These are phyloP conservation scores for Chroicocephalus ridibundus DNA, from an alignment of 2,113 vertebrate species.

Conservation along the genomic window DNA sequence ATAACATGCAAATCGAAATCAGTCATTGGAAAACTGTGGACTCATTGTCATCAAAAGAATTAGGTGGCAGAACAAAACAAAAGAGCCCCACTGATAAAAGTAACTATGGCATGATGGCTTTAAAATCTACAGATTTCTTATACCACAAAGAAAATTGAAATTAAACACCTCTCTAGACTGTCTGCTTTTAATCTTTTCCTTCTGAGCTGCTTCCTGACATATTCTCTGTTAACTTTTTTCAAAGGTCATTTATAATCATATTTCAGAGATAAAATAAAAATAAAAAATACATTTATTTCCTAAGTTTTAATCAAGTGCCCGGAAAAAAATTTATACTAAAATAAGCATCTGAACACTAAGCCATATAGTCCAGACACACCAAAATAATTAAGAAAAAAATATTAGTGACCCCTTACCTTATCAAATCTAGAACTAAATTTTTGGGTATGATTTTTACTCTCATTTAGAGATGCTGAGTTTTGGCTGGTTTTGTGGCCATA, in stretches of 20 bases:
- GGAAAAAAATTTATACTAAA: background rate
- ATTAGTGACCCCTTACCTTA: background rate
- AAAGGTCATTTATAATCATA: conserved; percentile 68
- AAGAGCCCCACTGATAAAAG: conserved; percentile 71
- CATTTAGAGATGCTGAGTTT: background rate
- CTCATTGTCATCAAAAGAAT: conserved; percentile 79
- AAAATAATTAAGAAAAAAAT: background rate
- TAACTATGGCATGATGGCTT: conserved; percentile 56
- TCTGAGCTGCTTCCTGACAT: conserved; percentile 53
- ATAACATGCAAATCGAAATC: conserved; percentile 78
- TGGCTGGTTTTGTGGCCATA: background rate
- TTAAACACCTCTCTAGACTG: conserved; percentile 66
- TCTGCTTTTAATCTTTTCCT: conserved; percentile 66
- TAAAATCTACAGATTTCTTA: conserved; percentile 59
- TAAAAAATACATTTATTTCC: conserved; percentile 23
- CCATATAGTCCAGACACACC: background rate
- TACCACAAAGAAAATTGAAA: conserved; percentile 52
- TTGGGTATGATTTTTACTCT: background rate
- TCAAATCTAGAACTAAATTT: background rate
- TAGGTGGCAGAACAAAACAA: conserved; percentile 81
- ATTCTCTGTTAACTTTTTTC: conserved; percentile 62
- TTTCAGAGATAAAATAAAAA: conserved; percentile 59
- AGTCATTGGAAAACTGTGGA: conserved; percentile 72
- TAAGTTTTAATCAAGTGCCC: conserved; percentile 40
- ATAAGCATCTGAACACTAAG: background rate